Base-by-base conservation (phyloP, 2,113 vertebrate genomes). In the Clinocottus analis region DNA sequence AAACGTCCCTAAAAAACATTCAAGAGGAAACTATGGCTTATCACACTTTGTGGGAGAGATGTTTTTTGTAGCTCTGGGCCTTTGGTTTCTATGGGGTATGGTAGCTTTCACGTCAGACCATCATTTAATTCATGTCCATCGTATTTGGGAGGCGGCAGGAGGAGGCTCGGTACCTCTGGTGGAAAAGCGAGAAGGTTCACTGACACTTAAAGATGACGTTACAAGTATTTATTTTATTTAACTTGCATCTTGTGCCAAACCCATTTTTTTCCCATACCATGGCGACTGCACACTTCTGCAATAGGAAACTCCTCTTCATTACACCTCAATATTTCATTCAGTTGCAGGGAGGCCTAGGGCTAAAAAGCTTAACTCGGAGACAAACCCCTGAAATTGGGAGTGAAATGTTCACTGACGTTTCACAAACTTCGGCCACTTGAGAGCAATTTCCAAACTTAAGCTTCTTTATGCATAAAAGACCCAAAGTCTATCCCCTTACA, bases 361-460 rank as follows among this genome's bases (percentile, higher is more conserved):
- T 74, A 55, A 75, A 80, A 76, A n/a, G 77, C 70, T 89, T 85
- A 75, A 58, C 49, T 75, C 39, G 17, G 70, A 75, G 71, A 87
- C 53, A 85, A 88, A 80, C 55, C 51, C n/a, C 73, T 79, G 56
- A 90, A 90, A 90, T 67, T 80, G 70, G 71, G 69, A 84, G 55
- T 80, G 71, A 90, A 85, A 85, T 81, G 79, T 89, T 85, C 76
- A 76, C 72, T 56, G 86, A 80, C 75, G 84, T 90, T 85, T 84
- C 70, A 65, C 82, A 90, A 91, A 89, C 90, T 89, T 82, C 11
- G 70, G 60, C 80, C 84, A 84, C 86, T 87, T 73, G 84, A 90
- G 85, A 88, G 71, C 58, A 84, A 85, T 82, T 90, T 90, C 58
- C 67, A 81, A 90, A 89, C 77, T 85, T 88, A 91, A 89, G 90